Base-by-base conservation (phyloP, 2,113 vertebrate species). In the Tragelaphus buxtoni region DNA sequence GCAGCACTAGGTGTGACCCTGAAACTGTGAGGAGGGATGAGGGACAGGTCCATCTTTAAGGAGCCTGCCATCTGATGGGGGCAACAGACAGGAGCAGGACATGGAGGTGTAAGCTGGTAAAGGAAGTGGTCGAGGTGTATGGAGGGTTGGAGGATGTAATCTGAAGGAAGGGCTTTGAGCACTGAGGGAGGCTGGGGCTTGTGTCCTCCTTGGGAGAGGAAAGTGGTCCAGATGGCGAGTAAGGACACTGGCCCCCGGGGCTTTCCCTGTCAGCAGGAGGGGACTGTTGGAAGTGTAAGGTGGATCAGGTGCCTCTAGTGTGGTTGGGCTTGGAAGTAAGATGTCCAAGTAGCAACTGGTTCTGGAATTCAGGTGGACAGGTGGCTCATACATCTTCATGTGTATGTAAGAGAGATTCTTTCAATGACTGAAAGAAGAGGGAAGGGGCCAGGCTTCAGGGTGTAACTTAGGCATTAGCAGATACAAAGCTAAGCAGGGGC, bases 91-190 rank as follows among this genome's bases (percentile, higher is more conserved):
- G 63, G 89, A 84, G 22, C 45, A 72, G 9, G 10, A 88, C 42
- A 17, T 0, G 11, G 18, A 82, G 53, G 47, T 2, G 12, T 8
- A 47, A 74, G 16, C 16, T n/a, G 83, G 20, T 53, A 26, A 74
- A 35, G n/a, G 51, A 56, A 35, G 17, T 9, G 18, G 16, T 58
- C 13, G 51, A 20, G 55, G 11, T 6, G 3, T 35, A 24, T 24
- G 74, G 65, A 49, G 13, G 9, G 1, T 0, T 74, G n/a, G 69
- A 49, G 16, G 17, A 9, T 5, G 12, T 35, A 14, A 35, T 7
- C 17, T 11, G 56, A 74, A 42, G 39, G 42, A 32, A 47, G 9
- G 60, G 9, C 53, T 35, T 32, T n/a, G 20, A 58, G 20, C 35
- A 13, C 28, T 30, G n/a, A 82, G 28, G 35, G 30, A 30, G 28